Evolutionary conservation across 2,888 invertebrate species (phyloP), one percentile per base, ranked within the genome.

Genomic region (Nycteola revayana): DNA sequence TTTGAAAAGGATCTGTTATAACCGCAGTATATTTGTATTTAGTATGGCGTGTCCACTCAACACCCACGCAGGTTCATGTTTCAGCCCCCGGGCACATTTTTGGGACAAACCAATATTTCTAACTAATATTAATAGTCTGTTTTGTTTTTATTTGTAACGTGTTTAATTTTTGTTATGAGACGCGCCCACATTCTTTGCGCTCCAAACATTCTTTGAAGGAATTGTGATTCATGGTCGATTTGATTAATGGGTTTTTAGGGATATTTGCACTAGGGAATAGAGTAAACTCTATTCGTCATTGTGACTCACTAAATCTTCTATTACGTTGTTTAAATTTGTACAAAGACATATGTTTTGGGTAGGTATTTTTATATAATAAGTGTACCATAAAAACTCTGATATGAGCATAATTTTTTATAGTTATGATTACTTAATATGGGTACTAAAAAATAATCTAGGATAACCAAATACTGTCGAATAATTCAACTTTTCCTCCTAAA

Each of bases 31-130:
- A 14, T 21, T 21, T 21, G 21, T 21, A 21, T 51, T 48, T 51
- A 44, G 52, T 34, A 41, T 35, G 68, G 52, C 75, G 60, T 71
- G 70, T 82, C 85, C 83, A 74, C 75, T 78, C 71, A 63, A 73
- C 84, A 68, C 86, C 86, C 79, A 85, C 87, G 72, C 69, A 41
- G 66, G 66, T 71, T 82, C 82, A 69, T 60, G 71, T 80, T 80
- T 77, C 86, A 83, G 86, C 86, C 87, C 75, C 82, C 68, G 80
- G 87, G 84, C 84, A 68, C 78, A 80, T 82, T 78, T 86, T 87
- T 82, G 83, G 84, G 84, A 86, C 85, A 87, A 86, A 83, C 86
- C 84, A 84, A 86, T 87, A 86, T 81, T 79, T 86, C 83, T 84
- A 88, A 86, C 84, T 82, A 87, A 83, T 87, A 87, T 87, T 87